A percentile compares a stretch with the other conserved stretches of the same genome.
Evolutionary conservation across 2,113 vertebrate genomes (phyloP).

Genomic region (Halcyon malimbica): DNA sequence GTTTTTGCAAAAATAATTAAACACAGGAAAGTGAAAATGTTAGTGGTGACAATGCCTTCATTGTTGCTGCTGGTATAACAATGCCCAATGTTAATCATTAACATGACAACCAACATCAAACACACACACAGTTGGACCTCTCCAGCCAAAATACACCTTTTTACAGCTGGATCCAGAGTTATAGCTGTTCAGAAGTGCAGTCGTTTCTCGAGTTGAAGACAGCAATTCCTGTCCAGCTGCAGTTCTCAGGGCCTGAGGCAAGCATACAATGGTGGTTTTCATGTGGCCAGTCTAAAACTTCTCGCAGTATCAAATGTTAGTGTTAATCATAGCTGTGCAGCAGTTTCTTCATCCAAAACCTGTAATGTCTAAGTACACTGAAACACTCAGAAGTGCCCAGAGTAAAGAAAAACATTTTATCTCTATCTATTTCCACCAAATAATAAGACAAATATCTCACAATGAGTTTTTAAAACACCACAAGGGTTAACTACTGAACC

Average conservation of each 20-base stretch:
- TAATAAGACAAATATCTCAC: background rate
- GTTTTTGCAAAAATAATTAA: constrained; percentile 42
- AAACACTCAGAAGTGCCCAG: rapidly evolving
- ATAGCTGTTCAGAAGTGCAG: background rate
- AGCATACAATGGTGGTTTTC: background rate
- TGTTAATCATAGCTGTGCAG: background rate
- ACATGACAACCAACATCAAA: background rate
- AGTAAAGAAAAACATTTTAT: background rate
- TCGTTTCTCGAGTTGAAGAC: background rate
- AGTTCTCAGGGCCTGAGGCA: background rate
- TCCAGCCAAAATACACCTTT: constrained; percentile 19
- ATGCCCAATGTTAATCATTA: constrained; percentile 7
- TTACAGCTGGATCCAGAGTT: background rate
- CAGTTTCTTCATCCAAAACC: background rate
- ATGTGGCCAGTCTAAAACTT: background rate
- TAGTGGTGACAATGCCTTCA: background rate
- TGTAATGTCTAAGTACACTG: background rate
- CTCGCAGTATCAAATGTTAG: background rate
- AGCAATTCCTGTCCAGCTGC: background rate
- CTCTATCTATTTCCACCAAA: background rate
- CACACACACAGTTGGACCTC: background rate
- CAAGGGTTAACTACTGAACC: background rate
- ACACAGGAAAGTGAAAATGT: constrained; percentile 43
- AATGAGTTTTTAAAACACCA: background rate
- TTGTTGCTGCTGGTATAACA: background rate